Percentiles rank a stretch among this genome's conserved stretches.
Evolutionary conservation across 2,888 invertebrate species (phyloP).

Genomic region (Diaperis boleti): DNA sequence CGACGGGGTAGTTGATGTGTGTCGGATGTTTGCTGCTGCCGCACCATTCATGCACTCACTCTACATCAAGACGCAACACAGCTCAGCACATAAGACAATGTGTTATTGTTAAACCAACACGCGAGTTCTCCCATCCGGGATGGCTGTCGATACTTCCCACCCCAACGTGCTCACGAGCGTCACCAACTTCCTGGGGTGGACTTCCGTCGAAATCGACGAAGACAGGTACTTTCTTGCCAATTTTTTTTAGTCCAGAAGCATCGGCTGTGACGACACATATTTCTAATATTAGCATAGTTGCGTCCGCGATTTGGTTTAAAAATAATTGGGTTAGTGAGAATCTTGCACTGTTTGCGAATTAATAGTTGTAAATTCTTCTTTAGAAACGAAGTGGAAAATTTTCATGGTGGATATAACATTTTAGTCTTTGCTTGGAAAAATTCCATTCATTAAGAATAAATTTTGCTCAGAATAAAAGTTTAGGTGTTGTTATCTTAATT

Average conservation of each 20-base stretch:
- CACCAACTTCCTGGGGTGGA: constrained; percentile 57
- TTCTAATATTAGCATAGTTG: constrained; percentile 14
- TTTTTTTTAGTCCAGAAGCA: not conserved
- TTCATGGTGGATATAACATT: no score
- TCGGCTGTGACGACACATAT: not conserved
- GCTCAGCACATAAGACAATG: constrained; percentile 21
- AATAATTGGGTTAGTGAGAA: constrained; percentile 10
- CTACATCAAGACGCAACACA: constrained; percentile 8
- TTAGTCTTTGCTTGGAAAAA: no score
- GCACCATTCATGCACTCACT: constrained; percentile 22
- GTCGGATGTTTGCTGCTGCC: constrained; percentile 23
- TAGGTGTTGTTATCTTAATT: no score
- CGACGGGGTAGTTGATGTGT: constrained; percentile 28
- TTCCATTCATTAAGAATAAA: no score
- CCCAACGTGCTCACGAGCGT: constrained; percentile 56
- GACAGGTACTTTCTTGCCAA: constrained; percentile 54
- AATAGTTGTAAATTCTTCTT: constrained; percentile 1
- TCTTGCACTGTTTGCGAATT: constrained; percentile 2
- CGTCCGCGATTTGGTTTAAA: constrained; percentile 5
- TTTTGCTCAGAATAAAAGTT: no score
- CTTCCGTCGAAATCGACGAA: constrained; percentile 54
- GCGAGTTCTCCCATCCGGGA: constrained; percentile 27
- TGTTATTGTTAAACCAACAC: constrained; percentile 28
- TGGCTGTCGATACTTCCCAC: constrained; percentile 51
- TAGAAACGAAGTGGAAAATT: no score